Percentiles rank a stretch among this genome's conserved stretches.
These are phyloP conservation scores for Micrastur ruficollis DNA, from an alignment of 2,797 vertebrate genomes.

Conservation along the genomic window DNA sequence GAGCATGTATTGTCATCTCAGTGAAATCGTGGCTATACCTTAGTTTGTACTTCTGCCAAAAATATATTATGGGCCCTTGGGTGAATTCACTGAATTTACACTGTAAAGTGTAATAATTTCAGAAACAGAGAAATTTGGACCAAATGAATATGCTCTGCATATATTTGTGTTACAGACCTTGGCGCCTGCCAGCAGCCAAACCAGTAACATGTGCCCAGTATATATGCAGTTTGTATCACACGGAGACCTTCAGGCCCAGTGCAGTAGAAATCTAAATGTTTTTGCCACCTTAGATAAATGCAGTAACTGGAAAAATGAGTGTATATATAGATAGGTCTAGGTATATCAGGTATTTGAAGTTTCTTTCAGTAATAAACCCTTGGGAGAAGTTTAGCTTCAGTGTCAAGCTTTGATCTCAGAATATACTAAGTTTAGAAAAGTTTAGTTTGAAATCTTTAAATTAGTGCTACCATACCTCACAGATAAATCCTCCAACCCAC, in stretches of 20 bases:
- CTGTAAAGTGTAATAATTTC: neutral
- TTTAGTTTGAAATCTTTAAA: neutral
- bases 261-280: neutral
- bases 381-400: neutral
- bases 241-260: neutral
- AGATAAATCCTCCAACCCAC: neutral
- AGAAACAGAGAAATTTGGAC: neutral
- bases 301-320: neutral
- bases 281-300: neutral
- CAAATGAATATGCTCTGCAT: neutral
- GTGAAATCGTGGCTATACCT: neutral
- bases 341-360: neutral
- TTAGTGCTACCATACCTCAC: neutral
- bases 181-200: neutral
- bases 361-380: neutral
- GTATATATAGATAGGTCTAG: neutral
- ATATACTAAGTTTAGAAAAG: neutral
- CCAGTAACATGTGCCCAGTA: neutral
- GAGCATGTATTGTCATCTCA: neutral
- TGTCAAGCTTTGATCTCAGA: neutral
- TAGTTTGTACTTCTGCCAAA: neutral
- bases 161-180: neutral
- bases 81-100: neutral
- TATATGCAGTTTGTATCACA: neutral
- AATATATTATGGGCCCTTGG: neutral